phyloP scores from a whole-genome alignment of 2,113 vertebrate genomes.

The Actenoides hombroni region DNA sequence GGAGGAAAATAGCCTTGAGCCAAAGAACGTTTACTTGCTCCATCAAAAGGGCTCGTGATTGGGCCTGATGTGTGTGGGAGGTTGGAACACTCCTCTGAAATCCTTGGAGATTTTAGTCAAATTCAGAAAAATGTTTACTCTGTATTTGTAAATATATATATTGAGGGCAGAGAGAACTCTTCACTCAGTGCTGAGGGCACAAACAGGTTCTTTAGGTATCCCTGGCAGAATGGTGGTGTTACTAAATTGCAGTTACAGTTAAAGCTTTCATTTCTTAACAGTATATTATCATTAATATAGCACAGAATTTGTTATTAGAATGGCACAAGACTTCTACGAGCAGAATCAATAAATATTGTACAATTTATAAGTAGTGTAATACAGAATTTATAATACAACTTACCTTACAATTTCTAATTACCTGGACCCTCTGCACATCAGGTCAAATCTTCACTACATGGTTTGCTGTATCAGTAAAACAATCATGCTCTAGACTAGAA shows the following conservation, averaged over 20 bases:
- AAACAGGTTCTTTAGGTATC: neutral
- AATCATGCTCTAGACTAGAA: neutral
- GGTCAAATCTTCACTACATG: neutral
- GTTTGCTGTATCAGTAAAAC: neutral
- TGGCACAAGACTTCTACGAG: neutral
- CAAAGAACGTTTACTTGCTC: fast-evolving
- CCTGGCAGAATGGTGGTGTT: neutral
- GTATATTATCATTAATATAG: neutral
- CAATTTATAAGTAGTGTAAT: neutral
- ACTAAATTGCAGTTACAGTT: neutral
- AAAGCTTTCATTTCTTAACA: neutral
- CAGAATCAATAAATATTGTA: neutral
- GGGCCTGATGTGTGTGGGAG: neutral
- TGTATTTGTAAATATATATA: neutral
- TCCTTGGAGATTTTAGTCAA: neutral
- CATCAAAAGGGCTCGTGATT: fast-evolving
- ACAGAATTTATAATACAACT: neutral
- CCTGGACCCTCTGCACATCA: neutral
- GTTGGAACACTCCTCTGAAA: neutral
- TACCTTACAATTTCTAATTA: neutral
- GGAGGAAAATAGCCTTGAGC: neutral
- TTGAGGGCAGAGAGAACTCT: neutral
- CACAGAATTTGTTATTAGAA: neutral
- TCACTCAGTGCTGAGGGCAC: neutral
- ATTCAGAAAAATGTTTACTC: neutral